Percentiles rank a stretch among this genome's conserved stretches.
Evolutionary conservation across 2,113 vertebrate genomes (phyloP).

Genomic region (Neolamprologus toae): DNA sequence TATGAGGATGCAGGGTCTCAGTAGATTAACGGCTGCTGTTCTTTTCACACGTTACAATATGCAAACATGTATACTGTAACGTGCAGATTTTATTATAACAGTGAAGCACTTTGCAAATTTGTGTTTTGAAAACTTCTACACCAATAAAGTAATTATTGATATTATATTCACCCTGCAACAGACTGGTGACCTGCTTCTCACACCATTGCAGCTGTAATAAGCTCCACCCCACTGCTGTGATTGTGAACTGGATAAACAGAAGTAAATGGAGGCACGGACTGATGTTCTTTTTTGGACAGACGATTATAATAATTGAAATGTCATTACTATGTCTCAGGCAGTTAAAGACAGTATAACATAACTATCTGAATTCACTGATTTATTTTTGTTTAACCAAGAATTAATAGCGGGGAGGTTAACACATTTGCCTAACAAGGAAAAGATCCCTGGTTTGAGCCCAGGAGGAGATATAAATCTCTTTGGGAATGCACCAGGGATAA

Average conservation of each 20-base stretch:
- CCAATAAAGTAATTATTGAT: neutral
- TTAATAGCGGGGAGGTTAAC: neutral
- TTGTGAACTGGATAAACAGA: neutral
- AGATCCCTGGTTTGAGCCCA: neutral
- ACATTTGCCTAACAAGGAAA: neutral
- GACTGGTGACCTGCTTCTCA: neutral
- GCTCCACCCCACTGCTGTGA: neutral
- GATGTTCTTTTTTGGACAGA: neutral
- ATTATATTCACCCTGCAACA: neutral
- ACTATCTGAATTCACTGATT: neutral
- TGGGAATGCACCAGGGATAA: neutral
- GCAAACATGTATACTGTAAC: neutral
- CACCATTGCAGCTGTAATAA: neutral
- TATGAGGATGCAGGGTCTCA: neutral
- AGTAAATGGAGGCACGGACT: accelerated
- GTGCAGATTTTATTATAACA: neutral
- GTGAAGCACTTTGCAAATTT: neutral
- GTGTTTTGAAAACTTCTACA: neutral
- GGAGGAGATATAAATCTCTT: neutral
- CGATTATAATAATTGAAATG: neutral
- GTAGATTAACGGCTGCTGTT: neutral
- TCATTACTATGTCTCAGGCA: neutral
- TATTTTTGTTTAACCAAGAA: neutral
- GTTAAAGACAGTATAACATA: neutral
- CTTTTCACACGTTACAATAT: neutral